phyloP scores from a whole-genome alignment of 2,113 vertebrate genomes.

The Prunella himalayana region DNA sequence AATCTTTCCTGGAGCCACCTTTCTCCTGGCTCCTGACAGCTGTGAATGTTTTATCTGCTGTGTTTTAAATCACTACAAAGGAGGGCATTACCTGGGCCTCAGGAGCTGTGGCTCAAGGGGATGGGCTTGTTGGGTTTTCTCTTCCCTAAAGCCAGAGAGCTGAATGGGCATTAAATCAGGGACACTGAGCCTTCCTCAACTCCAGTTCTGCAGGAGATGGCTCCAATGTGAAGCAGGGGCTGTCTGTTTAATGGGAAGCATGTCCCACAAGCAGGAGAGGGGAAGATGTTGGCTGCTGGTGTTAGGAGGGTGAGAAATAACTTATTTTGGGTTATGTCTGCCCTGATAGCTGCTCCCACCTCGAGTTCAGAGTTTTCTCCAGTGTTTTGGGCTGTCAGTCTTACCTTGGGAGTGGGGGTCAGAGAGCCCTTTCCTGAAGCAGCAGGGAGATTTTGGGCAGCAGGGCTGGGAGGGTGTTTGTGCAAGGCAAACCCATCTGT shows the following conservation, averaged over 20 bases:
- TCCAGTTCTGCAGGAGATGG: background rate
- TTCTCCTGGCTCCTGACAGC: background rate
- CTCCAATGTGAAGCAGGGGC: background rate
- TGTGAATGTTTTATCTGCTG: slow-evolving; percentile 16
- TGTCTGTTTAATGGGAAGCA: background rate
- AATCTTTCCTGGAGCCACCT: background rate
- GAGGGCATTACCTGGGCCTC: background rate
- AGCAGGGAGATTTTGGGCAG: background rate
- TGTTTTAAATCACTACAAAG: slow-evolving; percentile 16
- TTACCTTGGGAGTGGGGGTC: background rate
- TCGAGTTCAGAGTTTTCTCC: background rate
- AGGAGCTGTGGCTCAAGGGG: background rate
- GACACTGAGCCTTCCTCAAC: background rate
- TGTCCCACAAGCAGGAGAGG: background rate
- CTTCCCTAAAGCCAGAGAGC: background rate
- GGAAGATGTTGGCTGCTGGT: background rate
- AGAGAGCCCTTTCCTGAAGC: background rate
- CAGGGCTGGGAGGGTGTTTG: background rate
- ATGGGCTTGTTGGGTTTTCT: background rate
- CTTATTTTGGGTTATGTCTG: background rate
- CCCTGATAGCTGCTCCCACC: background rate
- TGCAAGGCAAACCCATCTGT: background rate
- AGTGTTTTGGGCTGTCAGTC: background rate
- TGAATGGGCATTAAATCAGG: background rate
- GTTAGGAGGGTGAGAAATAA: background rate